Evolutionary conservation across 2,113 vertebrate species (phyloP), one percentile per base, ranked within the genome.

Genomic region (Thunnus maccoyii): DNA sequence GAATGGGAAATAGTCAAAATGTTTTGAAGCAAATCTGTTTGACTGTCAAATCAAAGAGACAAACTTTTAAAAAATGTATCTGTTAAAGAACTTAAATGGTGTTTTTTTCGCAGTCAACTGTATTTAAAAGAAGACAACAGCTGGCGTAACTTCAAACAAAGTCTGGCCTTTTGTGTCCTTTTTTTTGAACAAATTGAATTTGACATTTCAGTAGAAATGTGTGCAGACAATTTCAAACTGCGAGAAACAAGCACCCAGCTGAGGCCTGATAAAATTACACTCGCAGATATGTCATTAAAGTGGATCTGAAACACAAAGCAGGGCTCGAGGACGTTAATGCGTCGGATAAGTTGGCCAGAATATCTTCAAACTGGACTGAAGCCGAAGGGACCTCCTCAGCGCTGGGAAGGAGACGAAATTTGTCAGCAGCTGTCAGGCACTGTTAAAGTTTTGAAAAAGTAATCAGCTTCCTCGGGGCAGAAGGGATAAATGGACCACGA

Each of bases 361-460:
- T n/a, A 48, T 79, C 54, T 25, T 55, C 10, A 66, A 75, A 76
- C 78, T 84, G 84, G 72, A 82, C 74, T 20, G 27, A 20, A 68
- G 69, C 76, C 32, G 32, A 62, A 50, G 46, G 64, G 62, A 54
- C 63, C 73, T 81, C 66, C 36, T 58, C 65, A n/a, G 60, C 79
- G 5, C 64, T 12, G 46, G 57, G 46, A 58, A 30, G 36, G 67
- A 66, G 52, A 58, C 41, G 57, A 27, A 6, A 80, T 83, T 67
- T 83, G 62, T 84, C 78, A 84, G 76, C 83, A 48, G 72, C 70
- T 82, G 81, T 84, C 89, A 80, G 62, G 47, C 15, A 46, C 25
- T 62, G 61, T 77, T 82, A 55, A 50, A 58, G 75, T 76, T 87
- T 67, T 47, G 63, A 48, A 69, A 76, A 73, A 73, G 74, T 68